These are phyloP conservation scores for Paraescarpia echinospica DNA, from an alignment of 1,140 invertebrate genomes.

Conservation along the genomic window DNA sequence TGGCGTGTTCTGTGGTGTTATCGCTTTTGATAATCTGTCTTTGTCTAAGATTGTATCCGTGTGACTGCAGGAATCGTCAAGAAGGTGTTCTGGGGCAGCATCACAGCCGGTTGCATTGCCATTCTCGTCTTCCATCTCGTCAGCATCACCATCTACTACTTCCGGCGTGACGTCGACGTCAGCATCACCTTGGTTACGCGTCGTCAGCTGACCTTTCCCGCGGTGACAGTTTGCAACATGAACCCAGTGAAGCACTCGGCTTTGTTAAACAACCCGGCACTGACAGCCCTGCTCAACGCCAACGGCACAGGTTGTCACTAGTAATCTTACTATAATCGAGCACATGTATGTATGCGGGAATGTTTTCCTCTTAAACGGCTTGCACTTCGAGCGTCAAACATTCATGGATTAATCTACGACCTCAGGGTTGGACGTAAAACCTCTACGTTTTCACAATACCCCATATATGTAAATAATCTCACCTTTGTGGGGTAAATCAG, in stretches of 20 bases:
- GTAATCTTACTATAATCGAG: too few species aligned
- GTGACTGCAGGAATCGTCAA: conserved; percentile 26
- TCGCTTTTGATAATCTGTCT: background rate
- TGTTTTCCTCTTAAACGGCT: too few species aligned
- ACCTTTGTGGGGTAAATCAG: too few species aligned
- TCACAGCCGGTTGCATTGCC: conserved; percentile 7
- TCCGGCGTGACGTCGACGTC: conserved; percentile 23
- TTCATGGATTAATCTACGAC: too few species aligned
- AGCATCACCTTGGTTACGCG: background rate
- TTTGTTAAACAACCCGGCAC: background rate
- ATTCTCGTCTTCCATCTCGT: conserved; percentile 24
- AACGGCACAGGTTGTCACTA: background rate
- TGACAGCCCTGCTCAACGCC: background rate
- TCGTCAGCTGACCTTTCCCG: conserved; percentile 5
- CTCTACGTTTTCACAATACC: too few species aligned
- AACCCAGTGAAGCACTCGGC: conserved; percentile 4
- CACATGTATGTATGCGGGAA: too few species aligned
- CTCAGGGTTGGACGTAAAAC: too few species aligned
- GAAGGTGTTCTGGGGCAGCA: conserved; percentile 22
- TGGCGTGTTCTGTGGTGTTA: background rate
- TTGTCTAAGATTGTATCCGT: background rate
- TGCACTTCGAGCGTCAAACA: too few species aligned
- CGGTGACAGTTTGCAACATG: conserved; percentile 19
- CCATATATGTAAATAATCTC: too few species aligned
- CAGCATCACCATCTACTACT: conserved; percentile 21